Conservation (phyloP, 2,797 vertebrate genomes). For the Chiloscyllium punctatum region DNA sequence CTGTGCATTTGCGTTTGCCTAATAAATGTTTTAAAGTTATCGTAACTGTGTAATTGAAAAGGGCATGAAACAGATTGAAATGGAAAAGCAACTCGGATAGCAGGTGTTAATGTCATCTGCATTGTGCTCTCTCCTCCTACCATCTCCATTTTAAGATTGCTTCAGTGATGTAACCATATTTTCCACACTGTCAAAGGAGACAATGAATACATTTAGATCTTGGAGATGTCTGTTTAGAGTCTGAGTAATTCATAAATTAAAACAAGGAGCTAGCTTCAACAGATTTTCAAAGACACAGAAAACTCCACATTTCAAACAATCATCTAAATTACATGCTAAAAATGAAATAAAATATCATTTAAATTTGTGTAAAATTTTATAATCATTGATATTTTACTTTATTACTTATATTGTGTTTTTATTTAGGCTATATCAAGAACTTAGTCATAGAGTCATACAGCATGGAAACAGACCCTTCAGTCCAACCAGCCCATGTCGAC, state of each 20-base stretch:
- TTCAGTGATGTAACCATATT: not conserved
- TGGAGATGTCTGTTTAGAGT: not conserved
- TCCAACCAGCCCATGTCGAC: no score
- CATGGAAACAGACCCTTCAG: not conserved
- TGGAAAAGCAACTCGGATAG: not conserved
- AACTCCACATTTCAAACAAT: not conserved
- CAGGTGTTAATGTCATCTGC: not conserved
- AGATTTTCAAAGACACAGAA: not conserved
- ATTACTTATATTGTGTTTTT: not conserved
- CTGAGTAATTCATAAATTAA: not conserved
- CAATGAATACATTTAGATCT: not conserved
- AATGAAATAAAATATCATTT: not conserved
- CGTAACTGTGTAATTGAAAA: slow-evolving; percentile 1
- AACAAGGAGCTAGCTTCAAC: not conserved
- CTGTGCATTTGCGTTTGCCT: not conserved
- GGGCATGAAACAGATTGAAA: not conserved
- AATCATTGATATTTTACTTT: not conserved
- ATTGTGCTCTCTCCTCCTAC: not conserved
- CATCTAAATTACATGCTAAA: not conserved
- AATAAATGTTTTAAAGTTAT: slow-evolving; percentile 18
- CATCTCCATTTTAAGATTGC: not conserved
- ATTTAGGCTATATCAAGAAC: not conserved
- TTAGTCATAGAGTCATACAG: not conserved
- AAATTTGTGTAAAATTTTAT: not conserved
- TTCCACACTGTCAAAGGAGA: not conserved